Evolutionary conservation across 2,113 vertebrate species (phyloP).

Genomic region (Clarias gariepinus): DNA sequence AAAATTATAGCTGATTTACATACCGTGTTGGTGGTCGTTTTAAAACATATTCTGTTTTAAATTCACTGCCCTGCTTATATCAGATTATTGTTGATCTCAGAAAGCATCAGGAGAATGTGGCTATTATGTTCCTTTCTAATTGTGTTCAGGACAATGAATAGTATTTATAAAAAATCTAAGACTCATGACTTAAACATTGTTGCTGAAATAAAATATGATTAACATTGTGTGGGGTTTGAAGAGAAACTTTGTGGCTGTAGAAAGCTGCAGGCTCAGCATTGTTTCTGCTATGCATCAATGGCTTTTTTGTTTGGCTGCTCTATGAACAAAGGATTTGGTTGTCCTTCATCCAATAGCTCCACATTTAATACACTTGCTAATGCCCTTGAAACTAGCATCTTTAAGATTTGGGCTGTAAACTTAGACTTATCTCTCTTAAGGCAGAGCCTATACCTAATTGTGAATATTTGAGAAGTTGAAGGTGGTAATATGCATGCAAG

Average conservation of each 20-base stretch:
- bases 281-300: constrained; percentile 64
- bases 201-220: constrained; percentile 62
- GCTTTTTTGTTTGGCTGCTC: constrained; percentile 60
- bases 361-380: constrained; percentile 24
- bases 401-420: constrained; percentile 5
- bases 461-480: background rate
- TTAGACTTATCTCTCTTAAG: background rate
- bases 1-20: background rate
- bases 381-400: background rate
- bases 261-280: constrained; percentile 69
- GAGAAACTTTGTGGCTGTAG: constrained; percentile 27
- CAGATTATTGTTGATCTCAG: constrained; percentile 29
- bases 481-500: background rate
- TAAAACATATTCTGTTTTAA: constrained; percentile 2
- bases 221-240: constrained; percentile 61
- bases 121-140: constrained; percentile 20
- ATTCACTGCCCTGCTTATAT: constrained; percentile 7
- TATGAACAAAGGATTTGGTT: constrained; percentile 55
- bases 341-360: constrained; percentile 9
- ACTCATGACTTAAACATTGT: constrained; percentile 73
- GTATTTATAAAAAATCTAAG: background rate
- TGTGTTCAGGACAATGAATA: constrained; percentile 4
- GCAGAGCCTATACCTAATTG: background rate
- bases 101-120: constrained; percentile 7
- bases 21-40: background rate